Evolutionary conservation across 2,113 vertebrate species (phyloP).

Genomic region (Oceanites oceanicus): DNA sequence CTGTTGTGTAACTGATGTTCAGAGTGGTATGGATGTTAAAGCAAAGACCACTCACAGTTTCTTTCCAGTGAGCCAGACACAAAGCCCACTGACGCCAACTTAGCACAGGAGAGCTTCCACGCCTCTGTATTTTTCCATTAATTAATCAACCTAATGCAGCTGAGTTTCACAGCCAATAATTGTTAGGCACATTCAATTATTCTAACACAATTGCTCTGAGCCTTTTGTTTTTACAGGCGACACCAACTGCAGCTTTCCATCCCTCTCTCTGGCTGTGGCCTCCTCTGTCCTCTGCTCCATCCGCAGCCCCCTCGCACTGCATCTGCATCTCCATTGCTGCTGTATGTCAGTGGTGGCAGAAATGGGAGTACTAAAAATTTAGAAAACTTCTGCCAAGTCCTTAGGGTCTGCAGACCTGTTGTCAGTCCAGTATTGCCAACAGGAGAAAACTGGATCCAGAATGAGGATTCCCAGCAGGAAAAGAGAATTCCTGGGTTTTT

Average conservation of each 20-base stretch:
- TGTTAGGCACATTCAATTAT: background rate
- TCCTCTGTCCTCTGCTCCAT: background rate
- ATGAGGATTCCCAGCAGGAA: background rate
- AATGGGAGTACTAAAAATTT: background rate
- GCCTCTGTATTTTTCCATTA: background rate
- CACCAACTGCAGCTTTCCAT: background rate
- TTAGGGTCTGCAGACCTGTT: background rate
- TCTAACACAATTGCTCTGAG: background rate
- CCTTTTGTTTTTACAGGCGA: background rate
- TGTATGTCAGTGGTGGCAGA: background rate
- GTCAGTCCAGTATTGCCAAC: background rate
- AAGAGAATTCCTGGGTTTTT: background rate
- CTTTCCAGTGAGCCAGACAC: background rate
- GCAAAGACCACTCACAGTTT: background rate
- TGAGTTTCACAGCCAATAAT: background rate
- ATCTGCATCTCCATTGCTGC: background rate
- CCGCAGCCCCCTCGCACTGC: fast-evolving
- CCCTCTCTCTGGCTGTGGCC: background rate
- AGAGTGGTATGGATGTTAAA: background rate
- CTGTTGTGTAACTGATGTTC: background rate
- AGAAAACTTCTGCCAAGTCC: background rate
- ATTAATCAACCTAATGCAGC: background rate
- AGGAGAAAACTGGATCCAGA: background rate
- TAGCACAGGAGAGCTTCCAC: background rate
- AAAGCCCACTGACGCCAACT: background rate